phyloP scores from a whole-genome alignment of 2,888 invertebrate species.

The Kryphioiulus occultus region DNA sequence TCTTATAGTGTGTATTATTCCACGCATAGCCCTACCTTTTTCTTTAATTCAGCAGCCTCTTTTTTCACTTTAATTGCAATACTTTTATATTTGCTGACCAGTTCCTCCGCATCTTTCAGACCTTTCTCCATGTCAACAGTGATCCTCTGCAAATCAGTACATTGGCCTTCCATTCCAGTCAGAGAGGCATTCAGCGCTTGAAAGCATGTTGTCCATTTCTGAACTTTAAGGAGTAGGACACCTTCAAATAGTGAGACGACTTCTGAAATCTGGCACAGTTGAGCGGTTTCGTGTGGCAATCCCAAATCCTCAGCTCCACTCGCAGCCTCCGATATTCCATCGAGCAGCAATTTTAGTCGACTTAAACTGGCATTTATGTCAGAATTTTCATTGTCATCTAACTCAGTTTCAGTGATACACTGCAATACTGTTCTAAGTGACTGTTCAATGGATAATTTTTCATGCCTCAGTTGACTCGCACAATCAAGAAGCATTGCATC shows the following conservation, averaged over 20 bases:
- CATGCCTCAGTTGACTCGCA: not conserved
- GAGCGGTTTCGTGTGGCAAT: not conserved
- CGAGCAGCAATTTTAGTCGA: not conserved
- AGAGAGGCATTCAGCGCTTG: not conserved
- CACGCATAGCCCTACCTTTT: slow-evolving; percentile 47
- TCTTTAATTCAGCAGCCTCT: slow-evolving; percentile 49
- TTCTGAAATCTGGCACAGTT: not conserved
- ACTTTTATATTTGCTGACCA: slow-evolving; percentile 46
- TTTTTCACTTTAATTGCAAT: slow-evolving; percentile 48
- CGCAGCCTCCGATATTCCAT: not conserved
- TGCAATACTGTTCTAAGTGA: not conserved
- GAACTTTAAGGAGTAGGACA: not conserved
- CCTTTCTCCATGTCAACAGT: not conserved
- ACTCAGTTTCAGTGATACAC: slow-evolving; percentile 21
- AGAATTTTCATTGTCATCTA: slow-evolving; percentile 3
- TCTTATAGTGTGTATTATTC: not conserved
- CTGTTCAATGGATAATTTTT: not conserved
- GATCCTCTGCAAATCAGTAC: not conserved
- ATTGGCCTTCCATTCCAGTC: not conserved
- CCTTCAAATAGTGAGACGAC: not conserved
- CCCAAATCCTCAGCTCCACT: not conserved
- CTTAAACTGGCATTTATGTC: not conserved
- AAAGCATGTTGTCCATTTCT: slow-evolving; percentile 7
- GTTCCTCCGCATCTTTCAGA: slow-evolving; percentile 24
- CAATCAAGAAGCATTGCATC: not conserved